Evolutionary conservation across 37 sponge, comb jelly and placozoan genomes (phyloP).

Genomic region (Tethya wilhelma): DNA sequence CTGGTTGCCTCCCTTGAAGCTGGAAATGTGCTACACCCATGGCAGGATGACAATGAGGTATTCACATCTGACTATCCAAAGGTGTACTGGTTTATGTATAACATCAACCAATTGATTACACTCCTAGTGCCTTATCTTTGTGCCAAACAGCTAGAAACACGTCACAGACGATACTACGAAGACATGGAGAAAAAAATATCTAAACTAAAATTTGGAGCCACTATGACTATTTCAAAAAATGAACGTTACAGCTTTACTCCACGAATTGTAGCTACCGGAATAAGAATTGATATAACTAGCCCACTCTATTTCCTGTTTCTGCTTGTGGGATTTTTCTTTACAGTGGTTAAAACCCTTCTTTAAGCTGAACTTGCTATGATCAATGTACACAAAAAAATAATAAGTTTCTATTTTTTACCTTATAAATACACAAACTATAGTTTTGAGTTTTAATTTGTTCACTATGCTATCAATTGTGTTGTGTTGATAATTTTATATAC

Average conservation of each 20-base stretch:
- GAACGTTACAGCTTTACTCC: background rate
- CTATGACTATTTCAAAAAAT: background rate
- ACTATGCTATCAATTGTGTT: no score
- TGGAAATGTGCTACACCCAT: conserved; percentile 14
- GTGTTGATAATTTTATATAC: no score
- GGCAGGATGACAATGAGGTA: background rate
- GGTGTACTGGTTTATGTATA: conserved; percentile 16
- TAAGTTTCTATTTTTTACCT: no score
- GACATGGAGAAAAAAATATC: background rate
- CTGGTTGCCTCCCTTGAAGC: conserved; percentile 2
- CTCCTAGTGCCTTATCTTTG: conserved; percentile 13
- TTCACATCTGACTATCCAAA: background rate
- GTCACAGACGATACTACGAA: conserved; percentile 3
- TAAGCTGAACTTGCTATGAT: no score
- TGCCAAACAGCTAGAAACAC: conserved; percentile 6
- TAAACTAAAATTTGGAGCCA: background rate
- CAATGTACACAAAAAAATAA: no score
- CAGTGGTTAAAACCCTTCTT: background rate
- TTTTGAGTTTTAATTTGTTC: no score
- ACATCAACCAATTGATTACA: conserved; percentile 21
- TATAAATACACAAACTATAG: no score
- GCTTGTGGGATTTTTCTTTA: conserved; percentile 10
- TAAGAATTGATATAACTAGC: background rate
- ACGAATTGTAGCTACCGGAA: conserved; percentile 5
- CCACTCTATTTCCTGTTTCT: conserved; percentile 17